Base-by-base conservation (phyloP, 2,888 invertebrate genomes). In the Scaptomyza reducta region DNA sequence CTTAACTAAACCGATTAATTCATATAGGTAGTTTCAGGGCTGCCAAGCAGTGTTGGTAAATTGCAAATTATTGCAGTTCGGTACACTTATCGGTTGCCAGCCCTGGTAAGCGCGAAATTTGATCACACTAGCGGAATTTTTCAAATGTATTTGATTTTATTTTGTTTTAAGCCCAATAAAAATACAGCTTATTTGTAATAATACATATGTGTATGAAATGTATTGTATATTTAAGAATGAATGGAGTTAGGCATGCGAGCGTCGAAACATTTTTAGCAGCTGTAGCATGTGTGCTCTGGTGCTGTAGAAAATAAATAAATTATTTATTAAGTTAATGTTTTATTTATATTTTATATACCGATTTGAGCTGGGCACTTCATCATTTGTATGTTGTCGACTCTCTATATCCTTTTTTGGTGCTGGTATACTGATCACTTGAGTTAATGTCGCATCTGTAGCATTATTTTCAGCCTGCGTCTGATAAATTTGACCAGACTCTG, bases 281-380 rank as follows among this genome's bases (percentile, higher is more conserved):
- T 84, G 84, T n/a, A 78, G 29, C 54, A 84, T 57, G 41, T 87
- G 84, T 0, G 88, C 41, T 40, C 75, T 87, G 2, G 70, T 65
- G 22, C 83, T 83, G 35, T 9, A 35, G 45, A 25, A 25, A 40
- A 1, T 22, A 9, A 25, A 16, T 2, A 11, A 7, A 16, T 35
- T 3, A 11, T 53, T 25, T 7, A 10, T 14, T 9, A 22, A 2
- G 22, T 14, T 11, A 5, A 13, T 4, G 6, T 4, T 29, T 31
- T 6, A 41, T 1, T 16, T 14, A 9, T 2, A n/a, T 13, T 9
- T 38, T 11, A 46, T 60, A 13, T 25, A 83, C 88, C 87, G 85
- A 14, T 65, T 64, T 4, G 67, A 47, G n/a, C 33, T 70, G 0
- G 53, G 14, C 1, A 47, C 6, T n/a, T 73, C 66, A 16, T 70